Evolutionary conservation across 2,113 vertebrate genomes (phyloP), one percentile per base, ranked within the genome.

Genomic region (Dunckerocampus dactyliophorus): DNA sequence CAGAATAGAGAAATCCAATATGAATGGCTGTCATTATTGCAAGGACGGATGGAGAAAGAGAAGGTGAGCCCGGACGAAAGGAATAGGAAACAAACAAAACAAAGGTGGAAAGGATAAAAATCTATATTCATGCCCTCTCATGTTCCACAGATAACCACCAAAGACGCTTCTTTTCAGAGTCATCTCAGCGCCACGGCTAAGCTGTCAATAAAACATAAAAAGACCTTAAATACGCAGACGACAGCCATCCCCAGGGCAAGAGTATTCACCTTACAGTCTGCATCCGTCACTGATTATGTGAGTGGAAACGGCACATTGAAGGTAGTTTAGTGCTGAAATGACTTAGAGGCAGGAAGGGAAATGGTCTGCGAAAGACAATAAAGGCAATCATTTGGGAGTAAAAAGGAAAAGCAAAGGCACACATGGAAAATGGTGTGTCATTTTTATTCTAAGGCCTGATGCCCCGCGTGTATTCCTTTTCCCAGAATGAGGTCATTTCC

Each of bases 51-150:
- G 37, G 72, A 67, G 56, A 60, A 19, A 22, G 65, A 64, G 63
- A 74, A 56, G 6, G 54, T 65, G 53, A 56, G 57, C 66, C 21
- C 71, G 71, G 75, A 75, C 81, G 74, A 79, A 82, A 71, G 63
- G 72, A 70, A 51, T 47, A 63, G 62, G 63, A 63, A 69, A 67
- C 59, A 61, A 13, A 58, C 67, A 62, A 63, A 67, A 67, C 37
- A 71, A 76, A 81, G 77, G 76, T 72, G 68, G 76, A 77, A 78
- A 71, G 68, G 74, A 83, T 81, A 78, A 87, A 88, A 43, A 89
- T 89, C 87, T 85, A 82, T 89, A 88, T 86, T 85, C 74, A 72
- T 67, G 76, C 70, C 73, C 83, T 79, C 78, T 76, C 76, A 81
- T 72, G 63, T 74, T 80, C 63, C 69, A 62, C 71, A 34, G 71